Conservation (phyloP, 2,888 invertebrate species). For the Pristionchus entomophagus region DNA sequence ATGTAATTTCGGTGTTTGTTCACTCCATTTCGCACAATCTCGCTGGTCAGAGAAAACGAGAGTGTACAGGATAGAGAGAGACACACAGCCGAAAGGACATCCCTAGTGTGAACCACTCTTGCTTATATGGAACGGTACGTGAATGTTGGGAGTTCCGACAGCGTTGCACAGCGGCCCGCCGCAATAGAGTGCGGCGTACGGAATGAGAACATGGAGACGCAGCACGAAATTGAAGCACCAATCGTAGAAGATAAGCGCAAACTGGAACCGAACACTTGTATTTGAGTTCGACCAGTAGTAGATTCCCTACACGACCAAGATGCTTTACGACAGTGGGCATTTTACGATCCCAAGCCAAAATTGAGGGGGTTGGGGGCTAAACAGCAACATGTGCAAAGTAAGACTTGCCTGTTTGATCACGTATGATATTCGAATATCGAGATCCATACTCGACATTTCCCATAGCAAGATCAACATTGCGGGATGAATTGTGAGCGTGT, state of each 20-base stretch:
- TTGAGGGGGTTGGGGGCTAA: too few species aligned
- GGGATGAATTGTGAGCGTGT: background rate
- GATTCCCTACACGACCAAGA: too few species aligned
- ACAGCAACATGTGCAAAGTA: background rate
- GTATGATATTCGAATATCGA: background rate
- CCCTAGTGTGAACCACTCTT: too few species aligned
- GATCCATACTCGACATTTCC: background rate
- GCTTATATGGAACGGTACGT: background rate
- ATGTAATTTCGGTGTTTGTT: too few species aligned
- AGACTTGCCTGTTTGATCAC: background rate
- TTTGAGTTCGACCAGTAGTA: background rate
- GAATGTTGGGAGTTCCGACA: background rate
- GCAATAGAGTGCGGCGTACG: background rate
- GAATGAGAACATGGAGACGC: background rate
- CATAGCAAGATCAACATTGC: background rate
- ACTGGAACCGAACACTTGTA: background rate
- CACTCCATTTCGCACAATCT: too few species aligned
- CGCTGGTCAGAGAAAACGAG: too few species aligned
- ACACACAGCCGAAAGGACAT: too few species aligned
- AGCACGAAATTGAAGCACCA: background rate
- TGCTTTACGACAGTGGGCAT: too few species aligned
- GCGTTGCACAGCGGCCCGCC: background rate
- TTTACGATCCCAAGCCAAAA: too few species aligned
- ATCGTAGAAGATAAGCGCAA: background rate
- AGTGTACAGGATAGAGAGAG: too few species aligned